Percentiles rank a stretch among this genome's conserved stretches.
Evolutionary conservation across 2,113 vertebrate genomes (phyloP).

Genomic region (Ceuthmochares aereus): DNA sequence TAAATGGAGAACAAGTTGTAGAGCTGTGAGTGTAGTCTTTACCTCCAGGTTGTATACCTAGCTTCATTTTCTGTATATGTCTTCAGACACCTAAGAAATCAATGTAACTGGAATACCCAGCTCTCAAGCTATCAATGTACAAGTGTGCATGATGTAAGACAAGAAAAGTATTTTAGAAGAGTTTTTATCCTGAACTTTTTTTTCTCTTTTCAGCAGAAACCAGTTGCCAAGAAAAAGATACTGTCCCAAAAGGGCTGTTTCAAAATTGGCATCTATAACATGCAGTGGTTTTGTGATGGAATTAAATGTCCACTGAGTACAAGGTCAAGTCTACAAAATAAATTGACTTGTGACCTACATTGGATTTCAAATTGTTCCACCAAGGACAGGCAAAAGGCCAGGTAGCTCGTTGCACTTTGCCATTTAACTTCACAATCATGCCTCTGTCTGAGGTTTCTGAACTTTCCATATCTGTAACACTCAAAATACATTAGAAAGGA

Average conservation of each 20-base stretch:
- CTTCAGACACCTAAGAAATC: background rate
- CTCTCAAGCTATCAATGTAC: background rate
- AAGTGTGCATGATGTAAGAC: background rate
- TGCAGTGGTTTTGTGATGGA: conserved; percentile 68
- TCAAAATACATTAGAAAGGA: background rate
- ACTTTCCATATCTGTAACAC: background rate
- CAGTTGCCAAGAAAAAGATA: conserved; percentile 58
- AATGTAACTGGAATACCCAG: background rate
- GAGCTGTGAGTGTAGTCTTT: background rate
- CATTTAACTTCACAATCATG: background rate
- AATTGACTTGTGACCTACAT: conserved; percentile 38
- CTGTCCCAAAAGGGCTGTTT: conserved; percentile 54
- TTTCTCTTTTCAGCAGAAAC: background rate
- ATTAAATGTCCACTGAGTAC: conserved; percentile 64
- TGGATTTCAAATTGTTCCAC: background rate
- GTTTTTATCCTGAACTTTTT: background rate
- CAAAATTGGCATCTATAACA: conserved; percentile 64
- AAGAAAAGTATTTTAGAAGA: background rate
- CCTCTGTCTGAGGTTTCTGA: background rate
- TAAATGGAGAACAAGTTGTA: background rate
- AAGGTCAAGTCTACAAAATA: conserved; percentile 51
- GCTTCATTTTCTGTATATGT: background rate
- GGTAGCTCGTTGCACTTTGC: background rate
- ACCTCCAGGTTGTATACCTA: background rate
- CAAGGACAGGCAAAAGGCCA: background rate